A percentile compares a stretch with the other conserved stretches of the same genome.
These are phyloP conservation scores for Heterochromis multidens DNA, from an alignment of 2,113 vertebrate genomes.

Conservation along the genomic window DNA sequence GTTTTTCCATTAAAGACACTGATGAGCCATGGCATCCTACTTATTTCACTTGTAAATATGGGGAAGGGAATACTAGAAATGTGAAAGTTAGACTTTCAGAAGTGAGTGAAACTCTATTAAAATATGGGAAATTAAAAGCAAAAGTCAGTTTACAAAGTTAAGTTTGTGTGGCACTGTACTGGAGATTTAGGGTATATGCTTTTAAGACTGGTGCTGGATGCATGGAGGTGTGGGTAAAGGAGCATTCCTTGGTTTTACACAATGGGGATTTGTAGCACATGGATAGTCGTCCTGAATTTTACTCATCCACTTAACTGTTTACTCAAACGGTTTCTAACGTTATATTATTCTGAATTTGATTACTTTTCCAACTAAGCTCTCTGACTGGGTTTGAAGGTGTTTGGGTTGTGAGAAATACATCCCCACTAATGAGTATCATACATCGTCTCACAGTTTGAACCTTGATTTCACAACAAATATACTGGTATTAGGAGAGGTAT, in stretches of 20 bases:
- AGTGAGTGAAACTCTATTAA: conserved; percentile 53
- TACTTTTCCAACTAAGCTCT: neutral
- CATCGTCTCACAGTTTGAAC: neutral
- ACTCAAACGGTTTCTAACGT: neutral
- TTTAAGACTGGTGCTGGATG: conserved; percentile 34
- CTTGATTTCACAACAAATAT: conserved; percentile 6
- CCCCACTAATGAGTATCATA: neutral
- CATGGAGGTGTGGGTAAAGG: neutral
- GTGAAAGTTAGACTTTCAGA: conserved; percentile 48
- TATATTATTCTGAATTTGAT: neutral
- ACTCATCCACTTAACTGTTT: neutral
- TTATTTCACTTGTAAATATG: conserved; percentile 58
- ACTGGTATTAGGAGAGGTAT: neutral
- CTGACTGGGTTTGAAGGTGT: neutral
- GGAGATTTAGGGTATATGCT: neutral
- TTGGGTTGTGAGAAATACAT: neutral
- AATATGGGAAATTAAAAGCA: conserved; percentile 18
- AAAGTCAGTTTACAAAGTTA: conserved; percentile 31
- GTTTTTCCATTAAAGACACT: neutral
- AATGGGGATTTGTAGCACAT: conserved; percentile 12
- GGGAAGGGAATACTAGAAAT: conserved; percentile 26
- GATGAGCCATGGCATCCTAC: conserved; percentile 36
- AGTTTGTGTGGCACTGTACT: neutral
- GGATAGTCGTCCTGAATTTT: conserved; percentile 18
- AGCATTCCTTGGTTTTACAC: conserved; percentile 39